Conservation (phyloP, 2,113 vertebrate species). For the Rhegmatorhina hoffmannsi region DNA sequence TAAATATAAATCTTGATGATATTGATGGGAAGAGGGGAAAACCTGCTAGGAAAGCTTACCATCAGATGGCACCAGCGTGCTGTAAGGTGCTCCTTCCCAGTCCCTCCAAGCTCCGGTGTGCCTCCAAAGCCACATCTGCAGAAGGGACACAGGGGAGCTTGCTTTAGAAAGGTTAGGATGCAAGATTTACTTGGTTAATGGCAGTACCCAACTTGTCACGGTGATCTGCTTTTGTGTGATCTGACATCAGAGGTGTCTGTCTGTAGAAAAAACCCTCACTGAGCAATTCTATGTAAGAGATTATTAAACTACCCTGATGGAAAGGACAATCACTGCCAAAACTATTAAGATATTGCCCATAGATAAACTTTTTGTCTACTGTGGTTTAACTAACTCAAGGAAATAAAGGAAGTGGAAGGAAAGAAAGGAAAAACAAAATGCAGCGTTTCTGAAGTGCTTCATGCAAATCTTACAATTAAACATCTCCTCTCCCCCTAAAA, state of each 20-base stretch:
- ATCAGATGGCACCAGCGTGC: constrained; percentile 66
- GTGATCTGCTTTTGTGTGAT: not conserved
- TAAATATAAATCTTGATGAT: not conserved
- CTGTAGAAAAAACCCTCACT: not conserved
- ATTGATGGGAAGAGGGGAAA: not conserved
- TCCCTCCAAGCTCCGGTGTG: not conserved
- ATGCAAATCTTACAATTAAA: not conserved
- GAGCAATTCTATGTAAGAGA: not conserved
- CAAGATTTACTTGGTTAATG: not conserved
- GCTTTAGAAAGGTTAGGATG: not conserved
- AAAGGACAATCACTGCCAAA: not conserved
- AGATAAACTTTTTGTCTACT: not conserved
- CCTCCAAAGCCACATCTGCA: constrained; percentile 61
- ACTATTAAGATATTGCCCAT: rapidly evolving
- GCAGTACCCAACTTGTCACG: not conserved
- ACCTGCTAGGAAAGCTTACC: constrained; percentile 54
- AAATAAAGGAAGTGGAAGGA: not conserved
- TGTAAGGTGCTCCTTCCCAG: not conserved
- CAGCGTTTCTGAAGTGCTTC: not conserved
- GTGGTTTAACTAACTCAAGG: not conserved
- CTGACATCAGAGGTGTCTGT: not conserved
- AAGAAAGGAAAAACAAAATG: rapidly evolving
- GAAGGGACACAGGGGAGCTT: not conserved
- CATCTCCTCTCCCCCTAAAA: not conserved
- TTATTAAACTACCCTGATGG: rapidly evolving